A percentile compares a stretch with the other conserved stretches of the same genome.
Evolutionary conservation across 2,888 invertebrate species (phyloP).

Genomic region (Phaedon cochleariae): DNA sequence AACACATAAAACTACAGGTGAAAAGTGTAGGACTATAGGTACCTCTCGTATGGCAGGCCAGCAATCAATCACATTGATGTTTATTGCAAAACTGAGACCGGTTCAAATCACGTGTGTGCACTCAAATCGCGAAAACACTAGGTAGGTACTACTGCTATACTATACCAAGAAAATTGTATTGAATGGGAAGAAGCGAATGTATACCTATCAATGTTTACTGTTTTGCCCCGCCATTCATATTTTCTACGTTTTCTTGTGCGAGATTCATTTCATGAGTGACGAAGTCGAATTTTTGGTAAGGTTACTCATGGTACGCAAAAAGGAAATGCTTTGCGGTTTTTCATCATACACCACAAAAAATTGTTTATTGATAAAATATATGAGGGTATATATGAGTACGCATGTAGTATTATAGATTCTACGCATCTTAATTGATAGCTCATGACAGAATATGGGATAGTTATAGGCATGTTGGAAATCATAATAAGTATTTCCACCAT

Average conservation of each 20-base stretch:
- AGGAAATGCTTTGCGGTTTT: slow-evolving; percentile 8
- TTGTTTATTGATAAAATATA: too few species aligned
- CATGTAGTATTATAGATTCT: too few species aligned
- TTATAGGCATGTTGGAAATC: too few species aligned
- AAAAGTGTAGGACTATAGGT: too few species aligned
- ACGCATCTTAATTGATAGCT: too few species aligned
- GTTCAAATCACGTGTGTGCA: slow-evolving; percentile 33
- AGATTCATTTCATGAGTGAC: slow-evolving; percentile 6
- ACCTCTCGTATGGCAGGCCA: slow-evolving; percentile 25
- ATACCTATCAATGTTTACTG: slow-evolving; percentile 6
- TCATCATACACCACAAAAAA: neutral
- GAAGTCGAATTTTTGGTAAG: neutral
- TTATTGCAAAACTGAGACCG: slow-evolving; percentile 39
- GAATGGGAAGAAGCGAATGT: slow-evolving; percentile 27
- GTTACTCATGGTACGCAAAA: neutral
- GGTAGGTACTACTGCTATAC: slow-evolving; percentile 23
- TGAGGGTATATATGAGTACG: too few species aligned
- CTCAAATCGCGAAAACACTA: slow-evolving; percentile 34
- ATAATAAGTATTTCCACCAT: too few species aligned
- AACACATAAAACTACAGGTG: too few species aligned
- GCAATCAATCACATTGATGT: slow-evolving; percentile 30
- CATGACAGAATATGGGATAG: too few species aligned
- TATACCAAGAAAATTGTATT: slow-evolving; percentile 31
- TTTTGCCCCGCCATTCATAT: slow-evolving; percentile 16
- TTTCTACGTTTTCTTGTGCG: slow-evolving; percentile 8